These are phyloP conservation scores for Sebastes steindachneri DNA, from an alignment of 2,797 vertebrate genomes.

Conservation along the genomic window DNA sequence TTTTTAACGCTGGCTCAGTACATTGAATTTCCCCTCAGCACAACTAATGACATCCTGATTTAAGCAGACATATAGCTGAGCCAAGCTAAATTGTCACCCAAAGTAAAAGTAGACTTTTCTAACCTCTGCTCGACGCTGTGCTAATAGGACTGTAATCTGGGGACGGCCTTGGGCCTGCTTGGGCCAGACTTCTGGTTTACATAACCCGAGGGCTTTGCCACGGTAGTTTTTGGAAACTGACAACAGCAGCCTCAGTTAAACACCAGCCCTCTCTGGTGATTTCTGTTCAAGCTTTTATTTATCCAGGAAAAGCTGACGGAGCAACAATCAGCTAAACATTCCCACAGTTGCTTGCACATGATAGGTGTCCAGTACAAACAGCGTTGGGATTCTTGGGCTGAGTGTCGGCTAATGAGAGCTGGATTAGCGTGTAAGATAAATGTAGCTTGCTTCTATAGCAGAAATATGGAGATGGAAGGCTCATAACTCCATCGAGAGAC, in stretches of 20 bases:
- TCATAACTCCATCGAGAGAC: neutral
- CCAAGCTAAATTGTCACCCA: neutral
- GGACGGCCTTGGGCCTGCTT: neutral
- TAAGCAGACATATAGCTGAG: slow-evolving; percentile 17
- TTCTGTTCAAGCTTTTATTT: slow-evolving; percentile 30
- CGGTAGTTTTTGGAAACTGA: slow-evolving; percentile 28
- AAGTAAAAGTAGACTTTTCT: slow-evolving; percentile 12
- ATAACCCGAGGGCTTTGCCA: slow-evolving; percentile 10
- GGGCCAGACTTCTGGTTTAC: slow-evolving; percentile 10
- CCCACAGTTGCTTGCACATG: neutral
- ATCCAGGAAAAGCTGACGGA: slow-evolving; percentile 18
- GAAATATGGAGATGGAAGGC: neutral
- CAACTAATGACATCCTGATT: slow-evolving; percentile 23
- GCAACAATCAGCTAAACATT: slow-evolving; percentile 23
- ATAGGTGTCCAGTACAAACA: neutral
- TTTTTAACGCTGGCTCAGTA: slow-evolving; percentile 25
- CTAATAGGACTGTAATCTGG: slow-evolving; percentile 16
- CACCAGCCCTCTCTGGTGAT: slow-evolving; percentile 5
- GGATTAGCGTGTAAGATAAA: neutral
- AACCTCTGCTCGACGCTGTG: neutral
- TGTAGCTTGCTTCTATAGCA: neutral
- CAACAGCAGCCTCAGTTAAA: slow-evolving; percentile 19
- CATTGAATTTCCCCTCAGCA: slow-evolving; percentile 42
- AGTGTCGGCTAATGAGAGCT: neutral
- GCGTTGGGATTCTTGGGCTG: neutral